Percentiles rank a stretch among this genome's conserved stretches.
Evolutionary conservation across 1,140 invertebrate species (phyloP).

Genomic region (Colletes latitarsis): DNA sequence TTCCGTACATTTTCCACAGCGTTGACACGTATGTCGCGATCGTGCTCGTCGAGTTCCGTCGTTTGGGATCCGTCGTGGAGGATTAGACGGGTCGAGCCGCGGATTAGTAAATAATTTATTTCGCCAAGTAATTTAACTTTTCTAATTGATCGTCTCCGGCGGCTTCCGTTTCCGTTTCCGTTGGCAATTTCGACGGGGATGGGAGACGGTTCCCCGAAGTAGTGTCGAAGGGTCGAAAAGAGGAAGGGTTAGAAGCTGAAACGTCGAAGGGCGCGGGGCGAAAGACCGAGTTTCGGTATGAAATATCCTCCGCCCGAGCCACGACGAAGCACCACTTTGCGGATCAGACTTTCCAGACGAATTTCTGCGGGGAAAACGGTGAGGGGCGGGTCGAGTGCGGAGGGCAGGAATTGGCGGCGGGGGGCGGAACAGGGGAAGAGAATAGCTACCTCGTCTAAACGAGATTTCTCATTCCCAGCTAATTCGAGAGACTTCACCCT

Average conservation of each 20-base stretch:
- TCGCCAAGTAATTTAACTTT: slow-evolving; percentile 74
- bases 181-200: slow-evolving; percentile 39
- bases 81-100: slow-evolving; percentile 10
- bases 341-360: slow-evolving; percentile 52
- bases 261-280: slow-evolving; percentile 36
- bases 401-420: not conserved
- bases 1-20: too few relatives aligned
- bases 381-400: not conserved
- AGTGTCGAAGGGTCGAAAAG: not conserved
- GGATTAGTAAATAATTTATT: slow-evolving; percentile 73
- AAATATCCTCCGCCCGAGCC: slow-evolving; percentile 49
- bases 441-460: slow-evolving; percentile 26
- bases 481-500: slow-evolving; percentile 47
- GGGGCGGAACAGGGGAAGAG: not conserved
- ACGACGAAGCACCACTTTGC: slow-evolving; percentile 51
- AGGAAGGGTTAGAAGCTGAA: slow-evolving; percentile 1
- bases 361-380: slow-evolving; percentile 35
- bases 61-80: not conserved
- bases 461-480: slow-evolving; percentile 53
- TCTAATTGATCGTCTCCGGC: slow-evolving; percentile 68
- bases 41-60: not conserved
- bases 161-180: not conserved
- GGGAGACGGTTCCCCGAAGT: slow-evolving; percentile 9
- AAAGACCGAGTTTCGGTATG: slow-evolving; percentile 35
- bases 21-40: too few relatives aligned